Evolutionary conservation across 1,140 invertebrate species (phyloP).

Genomic region (Macrobrachium rosenbergii): DNA sequence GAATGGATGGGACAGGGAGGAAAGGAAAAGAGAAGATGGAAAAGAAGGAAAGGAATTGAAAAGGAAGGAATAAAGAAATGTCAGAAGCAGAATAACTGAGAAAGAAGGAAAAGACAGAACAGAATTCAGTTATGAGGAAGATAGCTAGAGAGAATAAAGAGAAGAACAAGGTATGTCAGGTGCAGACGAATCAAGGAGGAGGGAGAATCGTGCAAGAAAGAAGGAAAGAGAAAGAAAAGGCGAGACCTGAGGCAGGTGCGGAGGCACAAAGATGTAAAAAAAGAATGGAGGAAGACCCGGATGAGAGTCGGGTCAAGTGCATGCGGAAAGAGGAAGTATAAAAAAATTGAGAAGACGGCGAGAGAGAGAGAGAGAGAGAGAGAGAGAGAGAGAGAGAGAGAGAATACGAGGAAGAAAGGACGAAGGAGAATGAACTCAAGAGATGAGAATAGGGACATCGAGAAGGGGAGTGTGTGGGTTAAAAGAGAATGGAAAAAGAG

Average conservation of each 20-base stretch:
- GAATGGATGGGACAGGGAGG: too few relatives aligned
- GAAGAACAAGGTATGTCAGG: background rate
- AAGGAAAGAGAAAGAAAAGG: background rate
- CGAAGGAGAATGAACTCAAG: background rate
- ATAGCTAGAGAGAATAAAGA: background rate
- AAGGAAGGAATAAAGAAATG: too few relatives aligned
- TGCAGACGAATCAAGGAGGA: background rate
- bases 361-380: background rate
- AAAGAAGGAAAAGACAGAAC: background rate
- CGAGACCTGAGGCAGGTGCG: background rate
- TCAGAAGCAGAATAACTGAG: background rate
- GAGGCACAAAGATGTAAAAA: constrained; percentile 1
- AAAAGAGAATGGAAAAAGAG: background rate
- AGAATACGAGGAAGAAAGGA: background rate
- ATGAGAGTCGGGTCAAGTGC: background rate
- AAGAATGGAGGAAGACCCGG: constrained; percentile 11
- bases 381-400: constrained; percentile 1
- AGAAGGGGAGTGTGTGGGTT: background rate
- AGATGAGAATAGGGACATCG: background rate
- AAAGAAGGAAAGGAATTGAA: too few relatives aligned
- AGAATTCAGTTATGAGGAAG: background rate
- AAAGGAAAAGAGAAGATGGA: too few relatives aligned
- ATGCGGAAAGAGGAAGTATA: background rate
- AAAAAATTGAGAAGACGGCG: background rate
- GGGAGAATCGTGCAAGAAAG: background rate